Evolutionary conservation across 2,888 invertebrate species (phyloP).

Genomic region (Andrena praecox): DNA sequence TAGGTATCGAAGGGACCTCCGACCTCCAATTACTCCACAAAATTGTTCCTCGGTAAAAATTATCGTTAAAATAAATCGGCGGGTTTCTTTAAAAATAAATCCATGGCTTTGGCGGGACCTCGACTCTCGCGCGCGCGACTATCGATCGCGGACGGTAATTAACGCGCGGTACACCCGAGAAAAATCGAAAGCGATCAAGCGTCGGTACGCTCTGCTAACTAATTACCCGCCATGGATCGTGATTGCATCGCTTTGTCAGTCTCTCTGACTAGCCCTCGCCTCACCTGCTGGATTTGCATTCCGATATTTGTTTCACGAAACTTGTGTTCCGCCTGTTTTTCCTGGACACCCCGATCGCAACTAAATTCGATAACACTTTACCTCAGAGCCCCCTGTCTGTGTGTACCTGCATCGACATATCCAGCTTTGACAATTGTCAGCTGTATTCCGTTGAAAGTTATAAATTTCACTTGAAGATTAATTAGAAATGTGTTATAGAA

Average conservation of each 20-base stretch:
- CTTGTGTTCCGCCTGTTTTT: constrained; percentile 72
- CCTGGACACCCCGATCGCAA: constrained; percentile 59
- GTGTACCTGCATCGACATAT: background rate
- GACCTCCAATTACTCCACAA: background rate
- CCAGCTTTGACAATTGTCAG: background rate
- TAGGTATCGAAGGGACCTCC: too few relatives aligned
- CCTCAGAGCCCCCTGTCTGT: constrained; percentile 20
- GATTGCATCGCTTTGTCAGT: constrained; percentile 83
- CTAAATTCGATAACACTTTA: constrained; percentile 39
- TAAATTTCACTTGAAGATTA: too few relatives aligned
- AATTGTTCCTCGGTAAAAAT: background rate
- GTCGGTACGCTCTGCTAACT: constrained; percentile 78
- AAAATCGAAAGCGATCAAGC: constrained; percentile 82
- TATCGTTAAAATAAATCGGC: constrained; percentile 30
- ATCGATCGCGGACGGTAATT: constrained; percentile 75
- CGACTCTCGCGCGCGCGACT: constrained; percentile 36
- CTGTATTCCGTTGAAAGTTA: too few relatives aligned
- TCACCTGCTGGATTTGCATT: constrained; percentile 80
- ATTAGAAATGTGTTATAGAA: too few relatives aligned
- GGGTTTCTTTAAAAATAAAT: constrained; percentile 54
- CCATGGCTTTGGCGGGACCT: constrained; percentile 54
- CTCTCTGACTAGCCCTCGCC: constrained; percentile 67
- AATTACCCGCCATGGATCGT: constrained; percentile 82
- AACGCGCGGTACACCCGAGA: constrained; percentile 77
- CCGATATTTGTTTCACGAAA: constrained; percentile 76